phyloP scores from a whole-genome alignment of 2,888 invertebrate genomes.

The Isotomurus palustris region DNA sequence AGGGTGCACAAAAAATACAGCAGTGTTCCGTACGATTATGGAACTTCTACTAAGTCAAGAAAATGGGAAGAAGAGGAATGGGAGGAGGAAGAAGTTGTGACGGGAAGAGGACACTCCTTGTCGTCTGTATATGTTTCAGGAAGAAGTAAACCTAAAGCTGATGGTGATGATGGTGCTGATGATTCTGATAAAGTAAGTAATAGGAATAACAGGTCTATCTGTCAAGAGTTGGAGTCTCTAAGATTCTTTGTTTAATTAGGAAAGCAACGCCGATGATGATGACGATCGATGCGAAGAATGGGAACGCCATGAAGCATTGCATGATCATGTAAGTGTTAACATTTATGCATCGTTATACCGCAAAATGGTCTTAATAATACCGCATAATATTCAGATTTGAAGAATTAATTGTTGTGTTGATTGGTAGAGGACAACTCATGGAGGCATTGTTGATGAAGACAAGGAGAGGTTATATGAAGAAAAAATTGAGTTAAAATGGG shows the following conservation, averaged over 20 bases:
- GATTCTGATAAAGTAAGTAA: constrained; percentile 22
- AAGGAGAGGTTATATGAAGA: constrained; percentile 53
- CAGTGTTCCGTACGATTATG: constrained; percentile 51
- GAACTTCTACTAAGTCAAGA: constrained; percentile 16
- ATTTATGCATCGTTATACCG: constrained; percentile 28
- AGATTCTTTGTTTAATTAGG: constrained; percentile 10
- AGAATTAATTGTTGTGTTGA: neutral
- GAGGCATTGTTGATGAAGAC: constrained; percentile 47
- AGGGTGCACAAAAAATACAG: constrained; percentile 51
- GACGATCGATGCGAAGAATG: constrained; percentile 53
- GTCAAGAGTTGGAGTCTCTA: neutral
- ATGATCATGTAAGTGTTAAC: constrained; percentile 53
- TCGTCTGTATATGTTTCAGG: constrained; percentile 19
- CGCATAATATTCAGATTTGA: neutral
- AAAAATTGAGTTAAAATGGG: constrained; percentile 55
- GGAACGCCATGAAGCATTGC: constrained; percentile 55
- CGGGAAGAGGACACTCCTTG: constrained; percentile 43
- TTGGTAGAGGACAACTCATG: constrained; percentile 36
- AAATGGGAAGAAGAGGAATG: constrained; percentile 12
- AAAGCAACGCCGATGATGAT: constrained; percentile 50
- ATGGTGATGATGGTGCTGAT: constrained; percentile 13
- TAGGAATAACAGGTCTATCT: neutral
- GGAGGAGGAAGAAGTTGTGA: constrained; percentile 32
- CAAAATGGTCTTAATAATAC: neutral
- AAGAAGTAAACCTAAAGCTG: neutral